Percentiles rank a stretch among this genome's conserved stretches.
phyloP scores from a whole-genome alignment of 2,888 invertebrate species.

The Heliconius aoede region DNA sequence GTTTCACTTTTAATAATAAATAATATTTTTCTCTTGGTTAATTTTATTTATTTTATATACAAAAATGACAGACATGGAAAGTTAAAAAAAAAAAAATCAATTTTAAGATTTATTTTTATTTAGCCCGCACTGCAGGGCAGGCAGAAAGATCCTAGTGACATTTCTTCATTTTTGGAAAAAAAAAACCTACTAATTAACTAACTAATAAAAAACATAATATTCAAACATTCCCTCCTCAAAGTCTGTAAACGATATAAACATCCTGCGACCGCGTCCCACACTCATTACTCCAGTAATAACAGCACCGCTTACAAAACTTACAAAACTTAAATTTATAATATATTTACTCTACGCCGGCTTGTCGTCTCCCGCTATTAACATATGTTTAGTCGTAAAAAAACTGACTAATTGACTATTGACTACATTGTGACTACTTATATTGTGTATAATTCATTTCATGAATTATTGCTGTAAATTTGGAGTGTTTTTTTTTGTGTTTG shows the following conservation, averaged over 20 bases:
- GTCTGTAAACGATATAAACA: conserved; percentile 23
- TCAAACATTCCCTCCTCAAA: neutral
- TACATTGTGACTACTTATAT: neutral
- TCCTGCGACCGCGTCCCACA: conserved; percentile 21
- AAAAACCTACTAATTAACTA: too few species aligned
- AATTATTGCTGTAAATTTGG: neutral
- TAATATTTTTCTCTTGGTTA: too few species aligned
- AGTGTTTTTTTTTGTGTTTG: neutral
- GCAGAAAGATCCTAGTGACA: too few species aligned
- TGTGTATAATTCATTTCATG: neutral
- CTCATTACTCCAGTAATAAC: conserved; percentile 19
- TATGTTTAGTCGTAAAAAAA: conserved; percentile 20
- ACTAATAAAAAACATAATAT: neutral
- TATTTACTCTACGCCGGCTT: conserved; percentile 3
- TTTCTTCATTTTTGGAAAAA: too few species aligned
- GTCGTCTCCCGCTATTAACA: conserved; percentile 16
- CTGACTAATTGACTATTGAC: conserved; percentile 9
- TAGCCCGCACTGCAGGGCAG: too few species aligned
- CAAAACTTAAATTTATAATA: neutral
- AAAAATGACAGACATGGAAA: too few species aligned
- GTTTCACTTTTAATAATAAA: neutral
- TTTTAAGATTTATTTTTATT: too few species aligned
- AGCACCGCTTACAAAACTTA: neutral
- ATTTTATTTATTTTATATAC: too few species aligned
- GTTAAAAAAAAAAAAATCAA: too few species aligned